These are phyloP conservation scores for Saguinus imperator DNA, from an alignment of 2,113 vertebrate genomes.

Conservation along the genomic window DNA sequence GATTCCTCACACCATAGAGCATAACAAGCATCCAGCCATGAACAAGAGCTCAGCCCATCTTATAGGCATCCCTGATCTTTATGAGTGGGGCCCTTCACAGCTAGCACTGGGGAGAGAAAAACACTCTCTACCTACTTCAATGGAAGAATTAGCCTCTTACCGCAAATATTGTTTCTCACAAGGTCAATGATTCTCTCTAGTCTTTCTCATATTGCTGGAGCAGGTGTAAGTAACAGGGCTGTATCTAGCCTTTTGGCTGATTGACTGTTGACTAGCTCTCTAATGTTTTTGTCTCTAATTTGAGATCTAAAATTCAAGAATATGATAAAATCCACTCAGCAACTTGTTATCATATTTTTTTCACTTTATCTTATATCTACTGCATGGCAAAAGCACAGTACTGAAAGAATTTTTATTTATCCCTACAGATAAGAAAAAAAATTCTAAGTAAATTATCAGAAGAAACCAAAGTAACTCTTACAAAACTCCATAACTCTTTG, in stretches of 20 bases:
- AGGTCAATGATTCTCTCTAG: background rate
- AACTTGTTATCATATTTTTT: background rate
- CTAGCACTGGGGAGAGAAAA: background rate
- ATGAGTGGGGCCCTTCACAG: background rate
- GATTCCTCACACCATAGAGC: background rate
- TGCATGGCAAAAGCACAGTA: conserved; percentile 4
- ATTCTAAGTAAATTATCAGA: conserved; percentile 93
- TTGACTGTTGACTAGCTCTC: background rate
- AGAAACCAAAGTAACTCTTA: conserved; percentile 90
- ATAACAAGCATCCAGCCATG: background rate
- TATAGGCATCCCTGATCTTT: background rate
- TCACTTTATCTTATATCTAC: background rate
- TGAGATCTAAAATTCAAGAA: conserved; percentile 17
- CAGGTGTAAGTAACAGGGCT: background rate
- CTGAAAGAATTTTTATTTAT: conserved; percentile 39
- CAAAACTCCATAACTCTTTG: conserved; percentile 92
- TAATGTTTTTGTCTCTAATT: conserved; percentile 14
- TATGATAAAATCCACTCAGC: background rate
- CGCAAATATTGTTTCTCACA: background rate
- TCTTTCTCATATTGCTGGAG: background rate
- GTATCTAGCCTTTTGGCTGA: background rate
- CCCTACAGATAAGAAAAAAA: conserved; percentile 90
- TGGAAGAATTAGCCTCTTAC: background rate
- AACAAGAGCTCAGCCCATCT: background rate
- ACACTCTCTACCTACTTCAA: background rate